Conservation (phyloP, 2,797 vertebrate species). For the Phoeniculus purpureus region DNA sequence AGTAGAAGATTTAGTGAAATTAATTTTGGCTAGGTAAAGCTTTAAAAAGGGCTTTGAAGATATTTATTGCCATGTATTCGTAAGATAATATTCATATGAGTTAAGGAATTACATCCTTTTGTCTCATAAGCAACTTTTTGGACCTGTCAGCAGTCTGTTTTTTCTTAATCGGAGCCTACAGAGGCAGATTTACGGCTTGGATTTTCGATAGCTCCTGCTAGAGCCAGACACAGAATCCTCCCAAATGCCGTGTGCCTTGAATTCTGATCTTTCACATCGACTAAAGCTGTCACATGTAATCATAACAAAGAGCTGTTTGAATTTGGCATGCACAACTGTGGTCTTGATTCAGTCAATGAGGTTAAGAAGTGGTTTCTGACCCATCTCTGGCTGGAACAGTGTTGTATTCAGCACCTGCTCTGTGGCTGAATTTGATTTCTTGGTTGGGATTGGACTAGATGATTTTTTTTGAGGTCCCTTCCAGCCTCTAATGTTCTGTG, state of each 20-base stretch:
- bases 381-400: rapidly evolving
- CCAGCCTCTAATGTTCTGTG: too few relatives aligned
- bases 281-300: not conserved
- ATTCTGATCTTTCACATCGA: not conserved
- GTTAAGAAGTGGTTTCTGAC: not conserved
- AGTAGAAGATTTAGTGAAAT: slow-evolving; percentile 44
- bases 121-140: slow-evolving; percentile 40
- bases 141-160: slow-evolving; percentile 27
- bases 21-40: slow-evolving; percentile 35
- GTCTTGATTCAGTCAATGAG: not conserved
- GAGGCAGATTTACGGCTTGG: not conserved
- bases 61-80: slow-evolving; percentile 53
- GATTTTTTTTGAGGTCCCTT: too few relatives aligned
- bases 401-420: not conserved
- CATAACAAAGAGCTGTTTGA: not conserved
- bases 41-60: slow-evolving; percentile 42
- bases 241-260: not conserved
- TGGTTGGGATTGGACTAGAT: not conserved
- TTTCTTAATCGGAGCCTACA: not conserved
- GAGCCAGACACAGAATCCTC: not conserved
- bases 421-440: not conserved
- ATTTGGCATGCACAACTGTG: not conserved
- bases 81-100: not conserved
- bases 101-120: not conserved
- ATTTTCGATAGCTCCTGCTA: slow-evolving; percentile 1